A percentile compares a stretch with the other conserved stretches of the same genome.
These are phyloP conservation scores for Petroica traversi DNA, from an alignment of 2,113 vertebrate genomes.

Conservation along the genomic window DNA sequence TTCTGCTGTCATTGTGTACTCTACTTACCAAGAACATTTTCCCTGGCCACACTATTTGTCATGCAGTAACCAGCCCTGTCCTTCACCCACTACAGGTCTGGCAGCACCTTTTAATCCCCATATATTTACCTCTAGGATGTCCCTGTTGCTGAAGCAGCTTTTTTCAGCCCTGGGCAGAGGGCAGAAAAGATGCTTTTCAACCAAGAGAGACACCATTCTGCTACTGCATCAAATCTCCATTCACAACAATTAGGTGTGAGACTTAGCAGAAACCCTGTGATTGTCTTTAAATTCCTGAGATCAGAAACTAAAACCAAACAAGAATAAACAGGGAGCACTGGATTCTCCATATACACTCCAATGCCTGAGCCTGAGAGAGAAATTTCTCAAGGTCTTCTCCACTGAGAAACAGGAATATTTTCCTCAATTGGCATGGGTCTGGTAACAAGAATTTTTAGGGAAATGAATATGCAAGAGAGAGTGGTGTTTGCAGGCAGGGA, in stretches of 20 bases:
- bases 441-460: background rate
- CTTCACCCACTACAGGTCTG: background rate
- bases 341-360: background rate
- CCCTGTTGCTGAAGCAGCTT: background rate
- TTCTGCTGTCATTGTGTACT: background rate
- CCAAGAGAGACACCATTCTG: background rate
- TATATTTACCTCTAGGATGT: background rate
- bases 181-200: background rate
- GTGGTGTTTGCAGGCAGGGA: background rate
- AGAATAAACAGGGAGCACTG: background rate
- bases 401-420: background rate
- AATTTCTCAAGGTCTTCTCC: background rate
- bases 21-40: background rate
- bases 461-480: background rate
- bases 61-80: background rate
- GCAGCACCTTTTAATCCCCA: background rate
- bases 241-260: background rate
- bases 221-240: rapidly evolving
- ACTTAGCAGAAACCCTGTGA: background rate
- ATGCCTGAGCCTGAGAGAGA: rapidly evolving
- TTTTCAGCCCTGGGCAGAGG: background rate
- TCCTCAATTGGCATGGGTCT: background rate
- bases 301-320: background rate
- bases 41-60: background rate
- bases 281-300: background rate